Evolutionary conservation across 1,140 invertebrate genomes (phyloP), one percentile per base, ranked within the genome.

Genomic region (Cydia fagiglandana): DNA sequence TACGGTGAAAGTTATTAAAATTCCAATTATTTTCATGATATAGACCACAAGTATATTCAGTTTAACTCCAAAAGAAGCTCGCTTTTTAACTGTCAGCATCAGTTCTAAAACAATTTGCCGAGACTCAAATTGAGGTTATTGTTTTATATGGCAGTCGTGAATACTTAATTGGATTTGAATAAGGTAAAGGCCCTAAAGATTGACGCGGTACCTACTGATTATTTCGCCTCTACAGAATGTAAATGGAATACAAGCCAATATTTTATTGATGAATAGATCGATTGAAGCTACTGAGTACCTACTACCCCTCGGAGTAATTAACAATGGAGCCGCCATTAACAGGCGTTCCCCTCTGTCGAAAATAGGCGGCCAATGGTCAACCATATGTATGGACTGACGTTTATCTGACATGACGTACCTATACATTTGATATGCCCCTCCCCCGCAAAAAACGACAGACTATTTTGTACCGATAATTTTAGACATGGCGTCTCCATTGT

Each of bases 51-150:
- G 45, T 45, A 10, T 38, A 45, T 34, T 38, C 66, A 45, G 34
- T 17, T 70, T 38, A 70, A 61, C 56, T 61, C 56, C 9, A 17
- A 70, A 41, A 70, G 30, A 70, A 70, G n/a, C 34, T 70, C 66
- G 34, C 15, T 70, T 70, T 38, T 38, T 28, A 70, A 70, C 66
- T 70, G 66, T 38, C 66, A 70, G 20, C 34, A 24, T 38, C 38
- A 70, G 66, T 38, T 38, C 66, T 70, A 70, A 70, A 70, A 70
- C 30, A 34, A 70, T 38, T 70, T 70, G 30, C 15, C 7, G 66
- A 45, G 34, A n/a, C 34, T 70, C 66, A 38, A 38, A 70, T 38
- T 24, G 66, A 17, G 15, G 66, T 38, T 38, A 70, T 70, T 70
- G 66, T 70, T 70, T 34, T 5, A 24, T 61, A 61, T 61, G 7